Evolutionary conservation across 2,888 invertebrate genomes (phyloP), one percentile per base, ranked within the genome.

Genomic region (Julus scandinavius): DNA sequence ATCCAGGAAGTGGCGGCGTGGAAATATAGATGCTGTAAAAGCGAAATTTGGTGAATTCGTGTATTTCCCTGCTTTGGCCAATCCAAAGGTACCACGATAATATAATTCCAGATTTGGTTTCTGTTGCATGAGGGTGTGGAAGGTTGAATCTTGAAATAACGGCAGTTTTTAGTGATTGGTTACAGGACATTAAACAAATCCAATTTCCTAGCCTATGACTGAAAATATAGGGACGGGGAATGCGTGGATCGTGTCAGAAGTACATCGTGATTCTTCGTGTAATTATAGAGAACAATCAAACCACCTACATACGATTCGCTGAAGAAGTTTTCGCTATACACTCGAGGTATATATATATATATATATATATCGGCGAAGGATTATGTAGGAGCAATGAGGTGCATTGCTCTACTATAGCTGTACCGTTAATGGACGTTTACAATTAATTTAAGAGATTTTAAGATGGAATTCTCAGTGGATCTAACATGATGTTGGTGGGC

Each of bases 141-240:
- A 72, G 72, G 72, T 72, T 72, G 72, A 72, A 29, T 29, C 72
- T 72, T 72, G 72, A 72, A 72, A 72, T 72, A 72, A 72, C 72
- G 72, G 72, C 72, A 72, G 72, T 72, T 72, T 72, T 72, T 72
- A 72, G 72, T 72, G 72, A 72, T 72, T 72, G 72, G 72, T 72
- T 72, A 72, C 72, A 72, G 72, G 29, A 72, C 72, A 72, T 72
- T 72, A 72, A 72, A 72, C 72, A 72, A 72, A 72, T 72, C 72
- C 72, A 72, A 72, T 72, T 72, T 72, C 72, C 72, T 29, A 72
- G 72, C 9, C 72, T 72, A 72, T 72, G 72, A 72, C 72, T 72
- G 9, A 72, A 72, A 72, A 72, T 72, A 72, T 72, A 72, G 72
- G 72, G 72, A 58, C 11, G 11, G 58, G 58, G 11, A 58, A 58